Evolutionary conservation across 2,888 invertebrate species (phyloP), one percentile per base, ranked within the genome.

Genomic region (Stenurella melanura): DNA sequence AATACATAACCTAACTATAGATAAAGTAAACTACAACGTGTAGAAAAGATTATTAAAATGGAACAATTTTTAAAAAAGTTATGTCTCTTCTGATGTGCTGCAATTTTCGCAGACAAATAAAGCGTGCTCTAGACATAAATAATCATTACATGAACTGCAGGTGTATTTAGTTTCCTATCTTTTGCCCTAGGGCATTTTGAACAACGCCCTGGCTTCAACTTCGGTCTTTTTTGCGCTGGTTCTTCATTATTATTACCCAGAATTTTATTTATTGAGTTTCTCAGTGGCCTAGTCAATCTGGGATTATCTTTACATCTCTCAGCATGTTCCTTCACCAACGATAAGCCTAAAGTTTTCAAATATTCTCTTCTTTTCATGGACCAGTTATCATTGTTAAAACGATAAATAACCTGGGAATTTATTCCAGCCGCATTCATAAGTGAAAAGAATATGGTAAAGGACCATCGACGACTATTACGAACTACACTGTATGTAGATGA

Each of bases 401-500:
- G 30, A 61, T 30, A 6, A 30, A 7, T n/a, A 26, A 61, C 30
- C 69, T 30, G 54, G 34, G 54, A 18, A 54, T n/a, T n/a, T n/a
- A n/a, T n/a, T n/a, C n/a, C n/a, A n/a, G n/a, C n/a, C n/a, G n/a
- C n/a, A n/a, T n/a, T 69, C n/a, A 69, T 30, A n/a, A 26, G 21
- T 0, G 69, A 17, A 69, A 26, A 69, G 38, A 69, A 68, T 56
- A 69, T 6, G 15, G 69, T 69, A 15, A 69, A n/a, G 56, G 69
- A 18, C 57, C 69, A 69, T 15, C 57, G 54, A 3, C 30, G 50
- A 57, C 56, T 57, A 57, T 56, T 56, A 4, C 50, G 11, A 15
- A 57, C 6, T 26, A 54, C 68, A 15, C 19, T 54, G 26, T 54
- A 68, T 17, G 54, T 50, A 9, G 68, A 19, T n/a, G n/a, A n/a